Evolutionary conservation across 2,797 vertebrate species (phyloP).

Genomic region (Catamblyrhynchus diadema): DNA sequence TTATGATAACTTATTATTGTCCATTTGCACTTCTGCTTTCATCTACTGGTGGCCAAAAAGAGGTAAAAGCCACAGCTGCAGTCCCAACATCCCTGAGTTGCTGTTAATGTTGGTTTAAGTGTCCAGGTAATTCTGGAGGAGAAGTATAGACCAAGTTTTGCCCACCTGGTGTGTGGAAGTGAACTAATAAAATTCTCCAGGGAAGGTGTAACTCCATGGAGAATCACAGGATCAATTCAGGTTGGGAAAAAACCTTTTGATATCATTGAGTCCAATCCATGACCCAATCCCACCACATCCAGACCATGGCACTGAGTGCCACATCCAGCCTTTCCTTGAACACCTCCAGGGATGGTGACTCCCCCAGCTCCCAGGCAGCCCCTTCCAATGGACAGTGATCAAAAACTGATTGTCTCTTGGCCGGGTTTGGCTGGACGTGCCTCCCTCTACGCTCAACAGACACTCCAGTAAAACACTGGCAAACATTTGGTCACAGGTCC

Average conservation of each 20-base stretch:
- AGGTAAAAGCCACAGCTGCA: neutral
- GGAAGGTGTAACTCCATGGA: neutral
- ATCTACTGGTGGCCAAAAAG: neutral
- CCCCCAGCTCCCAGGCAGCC: neutral
- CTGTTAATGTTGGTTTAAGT: neutral
- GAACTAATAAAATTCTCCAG: neutral
- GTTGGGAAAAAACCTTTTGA: neutral
- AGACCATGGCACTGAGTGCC: neutral
- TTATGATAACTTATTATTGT: neutral
- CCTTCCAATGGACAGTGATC: neutral
- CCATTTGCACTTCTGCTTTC: neutral
- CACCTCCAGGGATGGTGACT: neutral
- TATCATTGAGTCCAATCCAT: accelerated
- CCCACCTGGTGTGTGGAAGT: neutral
- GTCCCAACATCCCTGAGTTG: accelerated
- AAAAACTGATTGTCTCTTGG: neutral
- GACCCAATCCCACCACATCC: neutral
- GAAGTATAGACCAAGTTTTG: neutral
- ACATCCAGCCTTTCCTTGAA: neutral
- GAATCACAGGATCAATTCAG: neutral
- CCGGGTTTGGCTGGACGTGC: neutral
- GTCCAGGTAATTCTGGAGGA: neutral
- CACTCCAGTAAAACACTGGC: neutral
- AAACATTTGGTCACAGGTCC: neutral
- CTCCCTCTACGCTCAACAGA: neutral